These are phyloP conservation scores for Hecatera dysodea DNA, from an alignment of 2,888 invertebrate species.

Conservation along the genomic window DNA sequence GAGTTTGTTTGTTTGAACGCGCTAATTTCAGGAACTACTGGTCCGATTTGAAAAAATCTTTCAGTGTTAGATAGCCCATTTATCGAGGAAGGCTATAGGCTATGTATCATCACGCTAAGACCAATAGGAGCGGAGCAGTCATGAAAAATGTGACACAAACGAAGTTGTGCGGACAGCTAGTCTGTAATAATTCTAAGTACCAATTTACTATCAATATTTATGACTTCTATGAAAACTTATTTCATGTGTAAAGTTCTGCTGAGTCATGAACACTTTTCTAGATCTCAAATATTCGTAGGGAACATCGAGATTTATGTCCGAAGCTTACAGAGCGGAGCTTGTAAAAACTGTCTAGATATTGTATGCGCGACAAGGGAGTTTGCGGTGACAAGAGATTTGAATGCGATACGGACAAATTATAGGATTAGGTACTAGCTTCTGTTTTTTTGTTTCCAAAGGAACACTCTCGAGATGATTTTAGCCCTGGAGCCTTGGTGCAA, in stretches of 20 bases:
- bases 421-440: not conserved
- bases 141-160: too few species aligned
- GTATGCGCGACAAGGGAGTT: conserved; percentile 55
- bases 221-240: conserved; percentile 42
- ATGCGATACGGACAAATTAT: not conserved
- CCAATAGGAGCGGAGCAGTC: too few species aligned
- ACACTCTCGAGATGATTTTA: too few species aligned
- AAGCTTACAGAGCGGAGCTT: conserved; percentile 57
- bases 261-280: conserved; percentile 40
- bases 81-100: too few species aligned
- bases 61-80: too few species aligned
- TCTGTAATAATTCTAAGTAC: conserved; percentile 19
- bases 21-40: too few species aligned
- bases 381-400: conserved; percentile 17
- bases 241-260: conserved; percentile 45
- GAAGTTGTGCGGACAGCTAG: too few species aligned
- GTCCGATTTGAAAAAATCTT: too few species aligned
- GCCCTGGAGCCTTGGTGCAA: not conserved
- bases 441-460: not conserved
- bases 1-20: too few species aligned
- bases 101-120: too few species aligned
- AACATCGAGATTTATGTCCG: conserved; percentile 61
- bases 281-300: conserved; percentile 50
- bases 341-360: conserved; percentile 66
- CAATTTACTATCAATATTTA: conserved; percentile 52